phyloP scores from a whole-genome alignment of 2,888 invertebrate genomes.

The Cephus pygmeus region DNA sequence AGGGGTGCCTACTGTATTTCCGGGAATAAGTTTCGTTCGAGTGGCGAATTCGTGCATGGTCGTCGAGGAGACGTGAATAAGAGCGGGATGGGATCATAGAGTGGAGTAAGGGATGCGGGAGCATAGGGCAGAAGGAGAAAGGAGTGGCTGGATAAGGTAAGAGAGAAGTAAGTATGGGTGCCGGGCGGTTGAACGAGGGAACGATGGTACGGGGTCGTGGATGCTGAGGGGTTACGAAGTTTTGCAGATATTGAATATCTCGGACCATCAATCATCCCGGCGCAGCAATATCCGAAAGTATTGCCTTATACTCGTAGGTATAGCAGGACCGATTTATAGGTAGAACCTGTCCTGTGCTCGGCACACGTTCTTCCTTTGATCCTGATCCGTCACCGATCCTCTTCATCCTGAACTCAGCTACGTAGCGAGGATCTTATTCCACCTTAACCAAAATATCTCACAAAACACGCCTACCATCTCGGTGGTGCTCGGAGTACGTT shows the following conservation, averaged over 20 bases:
- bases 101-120: neutral
- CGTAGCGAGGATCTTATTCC: neutral
- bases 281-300: slow-evolving; percentile 59
- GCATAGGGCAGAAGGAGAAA: neutral
- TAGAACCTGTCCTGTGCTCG: slow-evolving; percentile 21
- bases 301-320: slow-evolving; percentile 6
- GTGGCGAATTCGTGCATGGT: neutral
- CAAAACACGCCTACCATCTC: slow-evolving; percentile 9
- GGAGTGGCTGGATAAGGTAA: neutral
- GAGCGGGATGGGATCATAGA: neutral
- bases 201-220: neutral
- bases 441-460: neutral
- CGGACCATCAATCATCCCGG: slow-evolving; percentile 60
- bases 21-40: neutral
- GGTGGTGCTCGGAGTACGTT: neutral
- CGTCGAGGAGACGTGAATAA: slow-evolving; percentile 11
- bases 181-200: neutral
- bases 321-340: slow-evolving; percentile 32
- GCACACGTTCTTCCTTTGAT: slow-evolving; percentile 7
- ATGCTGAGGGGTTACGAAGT: slow-evolving; percentile 41
- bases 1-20: neutral
- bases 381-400: slow-evolving; percentile 5
- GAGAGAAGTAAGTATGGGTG: neutral
- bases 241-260: slow-evolving; percentile 63
- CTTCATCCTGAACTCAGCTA: slow-evolving; percentile 6